Percentiles rank a stretch among this genome's conserved stretches.
Evolutionary conservation across 92 coral and sea anemone species (phyloP).

Genomic region (Epizoanthus rinbou): DNA sequence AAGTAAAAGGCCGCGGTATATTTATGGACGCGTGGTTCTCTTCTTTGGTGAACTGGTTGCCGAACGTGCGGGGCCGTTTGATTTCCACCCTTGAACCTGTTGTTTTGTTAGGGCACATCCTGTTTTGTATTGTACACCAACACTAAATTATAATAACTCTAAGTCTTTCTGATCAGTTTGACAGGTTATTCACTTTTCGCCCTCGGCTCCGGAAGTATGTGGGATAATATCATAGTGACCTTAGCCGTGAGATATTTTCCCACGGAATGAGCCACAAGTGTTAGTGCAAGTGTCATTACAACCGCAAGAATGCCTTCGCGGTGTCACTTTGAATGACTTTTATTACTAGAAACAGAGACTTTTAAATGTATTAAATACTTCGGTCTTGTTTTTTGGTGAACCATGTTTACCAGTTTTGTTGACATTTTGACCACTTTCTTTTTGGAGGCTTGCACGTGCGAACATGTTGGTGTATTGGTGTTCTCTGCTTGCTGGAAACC

Average conservation of each 20-base stretch:
- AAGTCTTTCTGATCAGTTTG: constrained; percentile 38
- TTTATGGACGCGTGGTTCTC: constrained; percentile 16
- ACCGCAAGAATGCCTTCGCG: constrained; percentile 82
- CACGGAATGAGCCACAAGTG: constrained; percentile 83
- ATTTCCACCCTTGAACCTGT: constrained; percentile 51
- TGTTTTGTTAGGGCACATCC: constrained; percentile 65
- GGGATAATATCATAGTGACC: constrained; percentile 30
- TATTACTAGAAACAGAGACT: constrained; percentile 40
- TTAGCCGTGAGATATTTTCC: constrained; percentile 79
- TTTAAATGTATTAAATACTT: constrained; percentile 24
- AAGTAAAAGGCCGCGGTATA: constrained; percentile 5
- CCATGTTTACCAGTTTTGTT: constrained; percentile 48
- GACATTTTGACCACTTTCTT: constrained; percentile 53
- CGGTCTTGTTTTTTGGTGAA: constrained; percentile 44
- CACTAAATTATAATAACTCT: constrained; percentile 50
- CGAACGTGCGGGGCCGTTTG: constrained; percentile 64
- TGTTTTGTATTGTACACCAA: constrained; percentile 56
- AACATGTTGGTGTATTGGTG: constrained; percentile 16
- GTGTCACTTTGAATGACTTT: constrained; percentile 56
- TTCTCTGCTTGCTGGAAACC: constrained; percentile 36
- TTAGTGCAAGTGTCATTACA: constrained; percentile 71
- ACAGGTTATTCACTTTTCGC: constrained; percentile 30
- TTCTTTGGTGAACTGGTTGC: constrained; percentile 7
- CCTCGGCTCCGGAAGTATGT: constrained; percentile 43
- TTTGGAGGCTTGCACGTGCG: constrained; percentile 16